Percentiles rank a stretch among this genome's conserved stretches.
Evolutionary conservation across 2,888 invertebrate genomes (phyloP).

Genomic region (Tholera decimalis): DNA sequence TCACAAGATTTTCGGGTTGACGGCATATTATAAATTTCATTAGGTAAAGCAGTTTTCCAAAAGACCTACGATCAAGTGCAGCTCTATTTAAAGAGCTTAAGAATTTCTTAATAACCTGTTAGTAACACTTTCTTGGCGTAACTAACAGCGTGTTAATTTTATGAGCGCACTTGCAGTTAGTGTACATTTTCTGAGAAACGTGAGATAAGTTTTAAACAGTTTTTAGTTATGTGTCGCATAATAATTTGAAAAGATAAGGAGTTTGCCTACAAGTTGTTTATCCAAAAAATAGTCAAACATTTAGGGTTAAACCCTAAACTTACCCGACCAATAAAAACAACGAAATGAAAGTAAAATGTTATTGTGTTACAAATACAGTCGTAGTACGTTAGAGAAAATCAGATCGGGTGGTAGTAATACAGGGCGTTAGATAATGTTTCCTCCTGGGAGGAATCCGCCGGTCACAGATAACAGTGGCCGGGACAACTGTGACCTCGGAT

Average conservation of each 20-base stretch:
- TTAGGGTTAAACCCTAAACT: conserved; percentile 39
- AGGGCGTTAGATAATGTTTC: conserved; percentile 81
- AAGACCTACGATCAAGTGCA: not conserved
- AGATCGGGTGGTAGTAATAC: conserved; percentile 79
- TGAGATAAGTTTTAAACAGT: not conserved
- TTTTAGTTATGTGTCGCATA: not conserved
- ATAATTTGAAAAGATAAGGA: conserved; percentile 23
- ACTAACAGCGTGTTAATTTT: conserved; percentile 13
- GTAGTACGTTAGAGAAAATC: conserved; percentile 75
- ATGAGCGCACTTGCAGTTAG: not conserved
- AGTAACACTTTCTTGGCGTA: conserved; percentile 3
- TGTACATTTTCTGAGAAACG: conserved; percentile 1
- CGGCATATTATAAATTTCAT: not conserved
- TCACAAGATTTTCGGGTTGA: not conserved
- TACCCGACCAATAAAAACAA: conserved; percentile 55
- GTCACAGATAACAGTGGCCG: conserved; percentile 76
- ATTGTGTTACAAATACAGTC: conserved; percentile 77
- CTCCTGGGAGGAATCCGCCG: conserved; percentile 76
- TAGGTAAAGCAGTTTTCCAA: not conserved
- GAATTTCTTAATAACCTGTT: not conserved
- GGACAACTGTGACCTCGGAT: conserved; percentile 76
- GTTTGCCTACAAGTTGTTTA: conserved; percentile 12
- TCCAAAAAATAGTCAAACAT: conserved; percentile 32
- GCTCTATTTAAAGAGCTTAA: not conserved
- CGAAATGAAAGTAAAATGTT: conserved; percentile 75